Evolutionary conservation across 2,113 vertebrate species (phyloP), one percentile per base, ranked within the genome.

Genomic region (Phoxinus phoxinus): DNA sequence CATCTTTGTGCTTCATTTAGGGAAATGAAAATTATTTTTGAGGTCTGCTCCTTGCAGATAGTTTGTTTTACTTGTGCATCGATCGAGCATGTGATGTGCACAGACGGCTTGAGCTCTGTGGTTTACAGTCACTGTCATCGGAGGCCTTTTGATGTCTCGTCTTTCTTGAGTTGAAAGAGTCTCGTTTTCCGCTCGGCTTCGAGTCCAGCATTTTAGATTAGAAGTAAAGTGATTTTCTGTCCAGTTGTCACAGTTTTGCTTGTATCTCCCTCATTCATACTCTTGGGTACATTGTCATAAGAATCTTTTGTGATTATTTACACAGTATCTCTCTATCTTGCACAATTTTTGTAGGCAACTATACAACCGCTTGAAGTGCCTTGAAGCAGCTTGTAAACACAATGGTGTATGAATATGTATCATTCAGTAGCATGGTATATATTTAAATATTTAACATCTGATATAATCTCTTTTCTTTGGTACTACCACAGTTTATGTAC

Each of bases 131-230:
- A 19, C 86, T 86, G 84, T 87, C 78, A 76, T 84, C 82, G n/a
- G 83, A 78, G 27, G 72, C 23, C 71, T 78, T 88, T 91, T 93
- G 92, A 85, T 92, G 92, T 90, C 86, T 86, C 53, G 85, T 83
- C 71, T 35, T 32, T 65, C 80, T 27, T 77, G 58, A 91, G 89
- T 91, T 87, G 90, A 88, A 91, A 90, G 88, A 65, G 19, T 48
- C 73, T 80, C 61, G 17, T 63, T 86, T 84, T 84, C 63, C 73
- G 59, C 77, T 13, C 30, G 58, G 73, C 84, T 63, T 84, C 89
- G 88, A 84, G 85, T 84, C 87, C 77, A 88, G 73, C 61, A n/a
- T 41, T 13, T n/a, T 53, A 73, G 74, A 84, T 87, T 88, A 84
- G 84, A 90, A 83, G 67, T 10, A 0, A 27, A 25, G 21, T 79